A percentile compares a stretch with the other conserved stretches of the same genome.
Conservation (phyloP, 2,113 vertebrate species). For the Empidonax traillii region DNA sequence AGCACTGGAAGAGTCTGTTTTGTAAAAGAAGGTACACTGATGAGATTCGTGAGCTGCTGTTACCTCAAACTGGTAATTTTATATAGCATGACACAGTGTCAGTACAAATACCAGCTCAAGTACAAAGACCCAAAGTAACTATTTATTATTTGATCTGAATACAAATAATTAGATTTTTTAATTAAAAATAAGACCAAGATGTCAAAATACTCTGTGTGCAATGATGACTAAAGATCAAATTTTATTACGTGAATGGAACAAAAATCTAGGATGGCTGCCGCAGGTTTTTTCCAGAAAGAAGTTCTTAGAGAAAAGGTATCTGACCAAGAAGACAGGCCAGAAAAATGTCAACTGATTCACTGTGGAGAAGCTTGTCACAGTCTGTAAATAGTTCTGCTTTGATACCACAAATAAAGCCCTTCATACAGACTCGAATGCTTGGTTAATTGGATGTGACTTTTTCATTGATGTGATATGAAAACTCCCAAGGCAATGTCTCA, state of each 20-base stretch:
- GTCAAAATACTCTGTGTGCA: not conserved
- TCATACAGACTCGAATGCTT: conserved; percentile 22
- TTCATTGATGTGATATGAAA: conserved; percentile 61
- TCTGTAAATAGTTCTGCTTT: conserved; percentile 31
- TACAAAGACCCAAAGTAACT: not conserved
- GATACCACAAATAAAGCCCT: conserved; percentile 45
- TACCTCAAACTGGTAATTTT: not conserved
- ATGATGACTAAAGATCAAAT: not conserved
- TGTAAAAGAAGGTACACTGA: not conserved
- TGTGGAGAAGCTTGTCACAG: conserved; percentile 19
- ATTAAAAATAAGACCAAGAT: not conserved
- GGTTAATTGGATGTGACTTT: conserved; percentile 39
- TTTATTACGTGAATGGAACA: not conserved
- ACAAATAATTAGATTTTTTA: not conserved
- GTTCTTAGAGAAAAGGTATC: not conserved
- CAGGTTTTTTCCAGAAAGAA: not conserved
- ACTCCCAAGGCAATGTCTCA: conserved; percentile 53
- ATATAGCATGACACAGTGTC: not conserved
- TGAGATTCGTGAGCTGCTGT: not conserved
- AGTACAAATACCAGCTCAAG: not conserved
- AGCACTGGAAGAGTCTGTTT: not conserved
- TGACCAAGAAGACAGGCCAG: not conserved
- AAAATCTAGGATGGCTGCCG: not conserved
- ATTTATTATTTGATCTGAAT: not conserved
- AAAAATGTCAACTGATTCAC: not conserved